A percentile compares a stretch with the other conserved stretches of the same genome.
phyloP scores from a whole-genome alignment of 1,140 invertebrate species.

The Lasioglossum baleicum region DNA sequence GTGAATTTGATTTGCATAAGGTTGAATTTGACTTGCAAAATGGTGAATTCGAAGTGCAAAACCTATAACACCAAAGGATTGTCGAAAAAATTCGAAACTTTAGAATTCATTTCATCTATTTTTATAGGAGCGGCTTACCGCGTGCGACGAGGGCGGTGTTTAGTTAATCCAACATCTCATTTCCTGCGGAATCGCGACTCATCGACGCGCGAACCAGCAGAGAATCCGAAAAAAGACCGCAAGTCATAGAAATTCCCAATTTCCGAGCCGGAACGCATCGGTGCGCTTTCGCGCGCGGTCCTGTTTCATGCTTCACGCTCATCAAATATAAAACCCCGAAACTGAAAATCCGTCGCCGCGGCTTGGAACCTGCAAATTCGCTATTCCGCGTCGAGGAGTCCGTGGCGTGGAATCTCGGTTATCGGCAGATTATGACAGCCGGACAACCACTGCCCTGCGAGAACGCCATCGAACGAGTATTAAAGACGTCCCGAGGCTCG shows the following conservation, averaged over 20 bases:
- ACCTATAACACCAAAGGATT: too few relatives aligned
- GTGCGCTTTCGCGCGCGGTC: slow-evolving; percentile 35
- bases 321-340: slow-evolving; percentile 53
- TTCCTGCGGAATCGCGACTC: not conserved
- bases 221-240: not conserved
- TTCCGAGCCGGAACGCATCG: slow-evolving; percentile 49
- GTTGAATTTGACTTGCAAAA: too few relatives aligned
- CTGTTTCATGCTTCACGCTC: slow-evolving; percentile 50
- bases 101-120: too few relatives aligned
- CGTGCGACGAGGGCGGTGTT: not conserved
- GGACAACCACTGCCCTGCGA: not conserved
- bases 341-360: slow-evolving; percentile 38
- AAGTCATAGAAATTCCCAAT: slow-evolving; percentile 58
- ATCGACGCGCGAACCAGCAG: not conserved
- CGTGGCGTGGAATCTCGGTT: slow-evolving; percentile 20
- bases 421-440: slow-evolving; percentile 26
- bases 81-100: too few relatives aligned
- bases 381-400: not conserved
- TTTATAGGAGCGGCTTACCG: too few relatives aligned
- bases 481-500: slow-evolving; percentile 1
- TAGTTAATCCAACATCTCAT: not conserved
- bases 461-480: slow-evolving; percentile 21
- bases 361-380: too few relatives aligned
- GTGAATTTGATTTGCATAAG: too few relatives aligned
- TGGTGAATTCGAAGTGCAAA: too few relatives aligned